A percentile compares a stretch with the other conserved stretches of the same genome.
Evolutionary conservation across 1,140 invertebrate species (phyloP).

Genomic region (Drosophila fuyamai): DNA sequence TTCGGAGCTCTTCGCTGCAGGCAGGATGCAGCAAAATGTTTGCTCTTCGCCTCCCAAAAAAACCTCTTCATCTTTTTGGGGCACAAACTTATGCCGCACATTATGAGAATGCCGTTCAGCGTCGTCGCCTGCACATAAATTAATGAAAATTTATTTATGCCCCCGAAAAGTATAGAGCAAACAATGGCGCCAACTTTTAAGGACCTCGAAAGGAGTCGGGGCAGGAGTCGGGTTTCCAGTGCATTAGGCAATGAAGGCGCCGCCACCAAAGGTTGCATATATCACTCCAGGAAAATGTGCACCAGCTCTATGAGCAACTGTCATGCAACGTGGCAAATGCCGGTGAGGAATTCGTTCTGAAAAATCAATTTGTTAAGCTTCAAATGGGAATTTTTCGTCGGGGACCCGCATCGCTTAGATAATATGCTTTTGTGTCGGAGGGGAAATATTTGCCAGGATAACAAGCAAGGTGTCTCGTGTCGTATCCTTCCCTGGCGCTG

Average conservation of each 20-base stretch:
- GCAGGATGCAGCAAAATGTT: conserved; percentile 47
- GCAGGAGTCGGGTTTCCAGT: conserved; percentile 55
- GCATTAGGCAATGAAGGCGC: conserved; percentile 59
- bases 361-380: conserved; percentile 76
- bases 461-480: conserved; percentile 58
- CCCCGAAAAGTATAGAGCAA: conserved; percentile 60
- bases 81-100: conserved; percentile 70
- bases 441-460: conserved; percentile 66
- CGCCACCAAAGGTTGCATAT: conserved; percentile 44
- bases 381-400: conserved; percentile 43
- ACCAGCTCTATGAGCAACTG: conserved; percentile 48
- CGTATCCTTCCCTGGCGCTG: neutral
- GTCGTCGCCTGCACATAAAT: conserved; percentile 64
- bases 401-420: conserved; percentile 15
- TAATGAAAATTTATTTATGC: conserved; percentile 81
- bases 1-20: conserved; percentile 6
- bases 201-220: neutral
- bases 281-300: conserved; percentile 44
- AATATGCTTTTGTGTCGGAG: conserved; percentile 48
- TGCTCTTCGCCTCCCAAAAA: conserved; percentile 1
- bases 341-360: conserved; percentile 29
- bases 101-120: conserved; percentile 53
- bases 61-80: conserved; percentile 23
- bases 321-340: conserved; percentile 49
- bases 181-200: conserved; percentile 30